Conservation (phyloP, 2,797 vertebrate genomes). For the Macrochelys suwanniensis region DNA sequence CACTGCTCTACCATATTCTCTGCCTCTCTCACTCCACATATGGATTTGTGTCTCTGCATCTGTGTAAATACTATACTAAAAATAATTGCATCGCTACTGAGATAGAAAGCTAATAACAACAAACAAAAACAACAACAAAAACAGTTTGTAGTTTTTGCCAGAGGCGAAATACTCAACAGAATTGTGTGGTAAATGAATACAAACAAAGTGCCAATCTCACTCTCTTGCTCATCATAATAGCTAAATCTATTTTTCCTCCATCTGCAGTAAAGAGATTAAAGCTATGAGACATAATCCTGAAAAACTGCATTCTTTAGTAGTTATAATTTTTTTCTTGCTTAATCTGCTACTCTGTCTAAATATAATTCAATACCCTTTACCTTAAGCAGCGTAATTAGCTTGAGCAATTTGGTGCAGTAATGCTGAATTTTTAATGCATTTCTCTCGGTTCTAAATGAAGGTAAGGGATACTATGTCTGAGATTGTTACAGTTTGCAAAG, state of each 20-base stretch:
- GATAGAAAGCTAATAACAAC: conserved; percentile 6
- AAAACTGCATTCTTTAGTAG: conserved; percentile 22
- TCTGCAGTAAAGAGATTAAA: conserved; percentile 20
- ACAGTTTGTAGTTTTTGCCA: background rate
- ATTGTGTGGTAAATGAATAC: background rate
- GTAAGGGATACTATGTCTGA: background rate
- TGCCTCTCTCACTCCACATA: background rate
- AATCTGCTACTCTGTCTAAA: conserved; percentile 38
- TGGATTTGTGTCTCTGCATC: background rate
- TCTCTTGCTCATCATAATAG: background rate
- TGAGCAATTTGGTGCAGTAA: conserved; percentile 20
- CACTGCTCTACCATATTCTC: rapidly evolving
- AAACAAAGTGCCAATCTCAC: background rate
- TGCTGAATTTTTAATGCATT: background rate
- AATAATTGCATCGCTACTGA: background rate
- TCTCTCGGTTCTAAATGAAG: background rate
- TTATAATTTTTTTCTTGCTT: conserved; percentile 42
- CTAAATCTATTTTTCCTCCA: background rate
- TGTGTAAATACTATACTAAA: background rate
- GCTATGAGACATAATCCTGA: background rate
- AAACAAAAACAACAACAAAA: background rate
- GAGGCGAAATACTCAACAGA: background rate
- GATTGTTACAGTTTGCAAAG: background rate
- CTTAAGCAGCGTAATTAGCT: conserved; percentile 35
- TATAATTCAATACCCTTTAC: conserved; percentile 48